Percentiles rank a stretch among this genome's conserved stretches.
These are phyloP conservation scores for Tineola bisselliella DNA, from an alignment of 2,888 invertebrate genomes.

Conservation along the genomic window DNA sequence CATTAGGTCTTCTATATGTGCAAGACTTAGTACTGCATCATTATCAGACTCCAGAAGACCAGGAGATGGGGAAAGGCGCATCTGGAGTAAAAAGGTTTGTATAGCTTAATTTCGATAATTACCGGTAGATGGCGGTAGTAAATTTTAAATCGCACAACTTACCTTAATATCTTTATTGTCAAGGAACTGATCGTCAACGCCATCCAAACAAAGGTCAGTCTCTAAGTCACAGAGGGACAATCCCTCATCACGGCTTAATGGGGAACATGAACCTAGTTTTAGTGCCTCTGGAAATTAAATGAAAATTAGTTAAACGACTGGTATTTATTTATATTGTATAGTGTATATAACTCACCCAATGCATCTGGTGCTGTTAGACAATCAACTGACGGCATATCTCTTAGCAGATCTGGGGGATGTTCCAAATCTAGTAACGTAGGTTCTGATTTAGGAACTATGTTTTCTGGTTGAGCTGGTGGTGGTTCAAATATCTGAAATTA, in stretches of 20 bases:
- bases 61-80: constrained; percentile 49
- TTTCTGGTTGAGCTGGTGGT: neutral
- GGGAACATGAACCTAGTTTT: constrained; percentile 49
- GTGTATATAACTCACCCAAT: constrained; percentile 34
- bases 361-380: constrained; percentile 47
- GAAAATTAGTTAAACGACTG: no score
- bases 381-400: constrained; percentile 44
- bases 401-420: constrained; percentile 39
- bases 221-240: constrained; percentile 45
- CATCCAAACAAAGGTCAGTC: constrained; percentile 49
- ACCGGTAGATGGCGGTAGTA: no score
- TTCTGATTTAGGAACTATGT: constrained; percentile 45
- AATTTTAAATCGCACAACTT: no score
- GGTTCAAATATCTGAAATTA: neutral
- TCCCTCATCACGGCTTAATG: constrained; percentile 42
- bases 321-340: no score
- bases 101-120: no score
- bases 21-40: constrained; percentile 59
- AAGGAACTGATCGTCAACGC: constrained; percentile 40
- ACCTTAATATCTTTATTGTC: constrained; percentile 56
- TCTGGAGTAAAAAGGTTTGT: constrained; percentile 25
- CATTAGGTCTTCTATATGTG: constrained; percentile 74
- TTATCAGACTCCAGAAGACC: constrained; percentile 37
- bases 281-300: constrained; percentile 48
- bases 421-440: constrained; percentile 43